Conservation (phyloP, 2,113 vertebrate genomes). For the Thymallus thymallus region DNA sequence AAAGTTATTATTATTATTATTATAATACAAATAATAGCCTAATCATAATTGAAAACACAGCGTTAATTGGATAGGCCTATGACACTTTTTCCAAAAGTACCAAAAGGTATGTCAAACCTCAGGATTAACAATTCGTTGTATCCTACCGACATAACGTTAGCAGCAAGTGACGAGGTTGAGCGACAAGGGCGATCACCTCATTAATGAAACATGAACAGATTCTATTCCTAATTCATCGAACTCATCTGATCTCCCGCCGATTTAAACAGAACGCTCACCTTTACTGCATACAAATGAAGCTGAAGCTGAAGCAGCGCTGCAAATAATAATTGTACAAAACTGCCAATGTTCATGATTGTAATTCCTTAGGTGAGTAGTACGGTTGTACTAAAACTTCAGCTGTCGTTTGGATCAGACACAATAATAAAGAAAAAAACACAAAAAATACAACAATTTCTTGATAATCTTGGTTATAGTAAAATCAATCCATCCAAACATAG, state of each 20-base stretch:
- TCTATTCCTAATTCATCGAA: not conserved
- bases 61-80: too few species aligned
- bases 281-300: conserved; percentile 62
- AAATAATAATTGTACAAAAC: conserved; percentile 65
- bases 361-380: conserved; percentile 51
- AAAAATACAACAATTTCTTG: conserved; percentile 17
- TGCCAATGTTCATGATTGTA: conserved; percentile 76
- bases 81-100: too few species aligned
- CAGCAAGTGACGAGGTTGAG: not conserved
- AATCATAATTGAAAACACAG: too few species aligned
- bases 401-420: conserved; percentile 8
- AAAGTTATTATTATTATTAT: too few species aligned
- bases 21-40: too few species aligned
- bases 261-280: conserved; percentile 55
- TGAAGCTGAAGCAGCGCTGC: conserved; percentile 65
- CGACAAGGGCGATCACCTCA: conserved; percentile 9
- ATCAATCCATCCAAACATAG: conserved; percentile 57
- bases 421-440: conserved; percentile 5
- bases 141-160: too few species aligned
- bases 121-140: not conserved
- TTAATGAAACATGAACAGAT: conserved; percentile 13
- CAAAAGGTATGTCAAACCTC: not conserved
- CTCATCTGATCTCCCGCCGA: too few species aligned
- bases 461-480: conserved; percentile 50
- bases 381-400: conserved; percentile 35